Conservation (phyloP, 2,888 invertebrate species). For the Eupithecia exiguata region DNA sequence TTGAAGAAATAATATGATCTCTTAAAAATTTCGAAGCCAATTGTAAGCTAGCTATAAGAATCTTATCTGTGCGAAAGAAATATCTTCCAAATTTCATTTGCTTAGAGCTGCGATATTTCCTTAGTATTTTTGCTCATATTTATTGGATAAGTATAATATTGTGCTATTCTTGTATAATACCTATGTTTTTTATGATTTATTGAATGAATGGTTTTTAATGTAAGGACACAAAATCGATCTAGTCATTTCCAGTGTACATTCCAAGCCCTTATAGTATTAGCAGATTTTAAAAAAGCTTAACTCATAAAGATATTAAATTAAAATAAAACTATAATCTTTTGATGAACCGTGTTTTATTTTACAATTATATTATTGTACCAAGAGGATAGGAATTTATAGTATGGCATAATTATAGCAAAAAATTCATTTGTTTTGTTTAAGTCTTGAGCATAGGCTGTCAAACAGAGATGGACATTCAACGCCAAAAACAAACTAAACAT, state of each 20-base stretch:
- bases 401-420: neutral
- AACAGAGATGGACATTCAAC: neutral
- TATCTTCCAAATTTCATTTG: constrained; percentile 30
- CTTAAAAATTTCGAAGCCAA: constrained; percentile 36
- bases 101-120: constrained; percentile 19
- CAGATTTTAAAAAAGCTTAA: constrained; percentile 29
- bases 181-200: constrained; percentile 17
- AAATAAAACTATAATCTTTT: constrained; percentile 28
- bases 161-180: constrained; percentile 22
- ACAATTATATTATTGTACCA: neutral
- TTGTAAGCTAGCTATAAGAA: constrained; percentile 26
- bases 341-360: constrained; percentile 11
- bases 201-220: constrained; percentile 22
- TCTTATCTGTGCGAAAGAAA: constrained; percentile 5
- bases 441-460: neutral
- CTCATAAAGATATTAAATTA: constrained; percentile 30
- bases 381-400: neutral
- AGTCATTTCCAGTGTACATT: constrained; percentile 53
- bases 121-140: constrained; percentile 38
- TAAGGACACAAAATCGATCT: constrained; percentile 43
- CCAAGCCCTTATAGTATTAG: constrained; percentile 29
- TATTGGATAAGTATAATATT: constrained; percentile 35
- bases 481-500: neutral
- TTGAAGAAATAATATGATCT: constrained; percentile 36
- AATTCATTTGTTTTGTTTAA: neutral